Evolutionary conservation across 1,140 invertebrate genomes (phyloP).

Genomic region (Drosophila albomicans): DNA sequence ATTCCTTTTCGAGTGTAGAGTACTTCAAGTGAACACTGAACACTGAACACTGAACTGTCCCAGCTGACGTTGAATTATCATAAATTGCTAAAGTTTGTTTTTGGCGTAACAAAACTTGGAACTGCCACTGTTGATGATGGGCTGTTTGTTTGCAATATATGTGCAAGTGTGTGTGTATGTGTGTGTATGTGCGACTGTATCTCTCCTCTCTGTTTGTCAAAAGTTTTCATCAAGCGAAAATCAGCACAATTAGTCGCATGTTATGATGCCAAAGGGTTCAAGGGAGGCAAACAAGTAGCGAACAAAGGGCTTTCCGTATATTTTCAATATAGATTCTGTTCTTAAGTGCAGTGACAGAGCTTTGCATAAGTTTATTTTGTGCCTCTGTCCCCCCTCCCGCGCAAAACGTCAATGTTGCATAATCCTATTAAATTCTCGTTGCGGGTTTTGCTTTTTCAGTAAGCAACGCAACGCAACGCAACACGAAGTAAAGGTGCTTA

Average conservation of each 20-base stretch:
- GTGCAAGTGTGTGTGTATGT: slow-evolving; percentile 5
- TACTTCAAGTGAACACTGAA: slow-evolving; percentile 40
- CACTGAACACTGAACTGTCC: slow-evolving; percentile 74
- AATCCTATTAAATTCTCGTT: slow-evolving; percentile 83
- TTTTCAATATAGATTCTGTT: slow-evolving; percentile 23
- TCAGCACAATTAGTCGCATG: slow-evolving; percentile 75
- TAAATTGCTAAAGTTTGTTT: slow-evolving; percentile 83
- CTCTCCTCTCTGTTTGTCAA: slow-evolving; percentile 44
- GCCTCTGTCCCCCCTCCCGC: slow-evolving; percentile 27
- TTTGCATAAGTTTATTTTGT: slow-evolving; percentile 76
- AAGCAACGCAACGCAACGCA: slow-evolving; percentile 53
- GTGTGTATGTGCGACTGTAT: background rate
- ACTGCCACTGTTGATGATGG: slow-evolving; percentile 44
- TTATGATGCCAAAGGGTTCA: slow-evolving; percentile 59
- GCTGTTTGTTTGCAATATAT: slow-evolving; percentile 18
- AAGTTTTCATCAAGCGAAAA: slow-evolving; percentile 79
- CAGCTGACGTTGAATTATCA: slow-evolving; percentile 84
- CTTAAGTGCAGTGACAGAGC: slow-evolving; percentile 68
- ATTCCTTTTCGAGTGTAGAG: slow-evolving; percentile 24
- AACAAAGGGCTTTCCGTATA: slow-evolving; percentile 1
- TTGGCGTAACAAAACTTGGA: slow-evolving; percentile 79
- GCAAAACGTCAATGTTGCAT: slow-evolving; percentile 65
- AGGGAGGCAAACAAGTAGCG: slow-evolving; percentile 29
- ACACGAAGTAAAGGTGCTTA: slow-evolving; percentile 74
- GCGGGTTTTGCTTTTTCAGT: slow-evolving; percentile 57